Evolutionary conservation across 1,140 invertebrate genomes (phyloP).

Genomic region (Micrasema longulum): DNA sequence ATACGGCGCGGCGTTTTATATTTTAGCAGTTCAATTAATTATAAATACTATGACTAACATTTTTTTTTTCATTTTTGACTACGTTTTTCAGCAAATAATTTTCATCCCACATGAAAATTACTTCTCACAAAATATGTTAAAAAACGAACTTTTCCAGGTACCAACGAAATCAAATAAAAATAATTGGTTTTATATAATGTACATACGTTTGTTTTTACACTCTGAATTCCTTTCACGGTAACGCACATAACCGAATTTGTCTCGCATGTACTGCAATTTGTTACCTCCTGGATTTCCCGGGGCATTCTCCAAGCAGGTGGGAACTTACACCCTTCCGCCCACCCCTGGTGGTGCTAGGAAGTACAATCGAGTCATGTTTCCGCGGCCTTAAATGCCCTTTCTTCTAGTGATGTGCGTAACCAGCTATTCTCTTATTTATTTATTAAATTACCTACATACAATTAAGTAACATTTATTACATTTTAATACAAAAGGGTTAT

Average conservation of each 20-base stretch:
- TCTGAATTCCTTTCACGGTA: not conserved
- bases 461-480: not conserved
- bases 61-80: too few relatives aligned
- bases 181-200: not conserved
- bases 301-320: slow-evolving; percentile 4
- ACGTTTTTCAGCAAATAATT: too few relatives aligned
- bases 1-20: too few relatives aligned
- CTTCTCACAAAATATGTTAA: too few relatives aligned
- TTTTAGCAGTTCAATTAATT: too few relatives aligned
- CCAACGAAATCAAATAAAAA: too few relatives aligned
- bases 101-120: too few relatives aligned
- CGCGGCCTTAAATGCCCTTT: not conserved
- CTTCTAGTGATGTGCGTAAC: too few relatives aligned
- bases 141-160: too few relatives aligned
- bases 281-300: slow-evolving; percentile 13
- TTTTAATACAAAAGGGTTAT: too few relatives aligned
- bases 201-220: not conserved
- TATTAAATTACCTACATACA: too few relatives aligned
- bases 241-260: slow-evolving; percentile 28
- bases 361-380: slow-evolving; percentile 34
- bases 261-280: slow-evolving; percentile 35
- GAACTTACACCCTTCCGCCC: not conserved
- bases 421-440: not conserved
- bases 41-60: too few relatives aligned
- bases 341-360: not conserved